phyloP scores from a whole-genome alignment of 2,888 invertebrate genomes.

The Luperina testacea region DNA sequence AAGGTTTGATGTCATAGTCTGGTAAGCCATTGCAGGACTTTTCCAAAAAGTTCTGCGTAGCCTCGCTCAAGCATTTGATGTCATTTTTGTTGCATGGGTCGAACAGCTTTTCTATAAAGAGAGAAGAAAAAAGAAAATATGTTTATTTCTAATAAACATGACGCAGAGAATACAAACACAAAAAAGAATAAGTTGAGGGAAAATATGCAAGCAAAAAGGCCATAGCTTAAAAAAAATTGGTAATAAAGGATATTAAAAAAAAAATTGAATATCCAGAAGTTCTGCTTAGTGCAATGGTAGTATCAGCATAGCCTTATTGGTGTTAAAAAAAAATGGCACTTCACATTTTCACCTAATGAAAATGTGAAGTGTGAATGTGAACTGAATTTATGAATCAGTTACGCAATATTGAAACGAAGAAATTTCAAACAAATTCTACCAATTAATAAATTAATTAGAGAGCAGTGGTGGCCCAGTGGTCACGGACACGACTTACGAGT shows the following conservation, averaged over 20 bases:
- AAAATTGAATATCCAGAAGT: background rate
- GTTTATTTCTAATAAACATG: background rate
- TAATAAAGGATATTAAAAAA: background rate
- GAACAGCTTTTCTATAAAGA: conserved; percentile 60
- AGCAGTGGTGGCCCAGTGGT: no score
- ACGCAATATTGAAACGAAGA: background rate
- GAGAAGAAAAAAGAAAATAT: background rate
- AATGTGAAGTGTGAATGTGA: background rate
- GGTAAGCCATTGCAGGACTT: conserved; percentile 78
- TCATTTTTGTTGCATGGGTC: conserved; percentile 78
- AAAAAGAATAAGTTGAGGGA: background rate
- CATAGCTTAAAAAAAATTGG: background rate
- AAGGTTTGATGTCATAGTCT: conserved; percentile 72
- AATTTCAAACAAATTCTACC: background rate
- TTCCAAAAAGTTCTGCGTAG: conserved; percentile 79
- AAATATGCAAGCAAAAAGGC: background rate
- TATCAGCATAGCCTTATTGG: no score
- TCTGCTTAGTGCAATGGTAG: background rate
- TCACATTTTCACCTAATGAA: background rate
- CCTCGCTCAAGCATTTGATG: conserved; percentile 78
- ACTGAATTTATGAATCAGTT: background rate
- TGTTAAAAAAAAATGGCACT: no score
- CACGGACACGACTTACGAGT: no score
- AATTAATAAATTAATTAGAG: no score
- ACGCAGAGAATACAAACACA: background rate